These are phyloP conservation scores for Rhinichthys osculus DNA, from an alignment of 2,797 vertebrate genomes.

Conservation along the genomic window DNA sequence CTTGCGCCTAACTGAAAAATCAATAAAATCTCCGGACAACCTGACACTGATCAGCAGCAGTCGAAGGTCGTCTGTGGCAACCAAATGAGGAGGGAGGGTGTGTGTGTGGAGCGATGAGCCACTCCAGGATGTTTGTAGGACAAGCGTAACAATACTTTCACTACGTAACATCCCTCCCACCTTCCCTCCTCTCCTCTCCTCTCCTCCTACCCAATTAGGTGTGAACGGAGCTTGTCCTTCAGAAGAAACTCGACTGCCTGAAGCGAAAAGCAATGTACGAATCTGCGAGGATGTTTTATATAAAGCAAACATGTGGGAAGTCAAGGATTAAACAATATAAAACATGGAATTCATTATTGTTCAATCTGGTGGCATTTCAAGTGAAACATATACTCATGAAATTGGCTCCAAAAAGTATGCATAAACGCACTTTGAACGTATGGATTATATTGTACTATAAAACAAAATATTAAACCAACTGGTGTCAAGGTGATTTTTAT, in stretches of 20 bases:
- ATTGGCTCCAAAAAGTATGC: neutral
- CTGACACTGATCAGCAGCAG: conserved; percentile 86
- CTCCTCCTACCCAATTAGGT: conserved; percentile 42
- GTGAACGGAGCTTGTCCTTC: conserved; percentile 44
- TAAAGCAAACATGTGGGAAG: neutral
- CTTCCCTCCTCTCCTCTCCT: conserved; percentile 18
- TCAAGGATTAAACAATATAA: neutral
- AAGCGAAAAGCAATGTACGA: neutral
- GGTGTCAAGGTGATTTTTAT: neutral
- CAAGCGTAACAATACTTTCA: conserved; percentile 47
- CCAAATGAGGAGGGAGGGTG: conserved; percentile 78
- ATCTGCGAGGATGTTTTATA: neutral
- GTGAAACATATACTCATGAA: neutral
- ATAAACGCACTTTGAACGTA: too few relatives aligned
- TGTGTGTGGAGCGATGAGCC: neutral
- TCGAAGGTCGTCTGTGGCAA: conserved; percentile 78
- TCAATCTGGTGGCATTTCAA: neutral
- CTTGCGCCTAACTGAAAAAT: conserved; percentile 99
- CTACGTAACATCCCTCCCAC: conserved; percentile 29
- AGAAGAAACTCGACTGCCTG: neutral
- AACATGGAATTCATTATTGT: neutral
- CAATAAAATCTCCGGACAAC: conserved; percentile 93
- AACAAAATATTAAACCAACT: neutral
- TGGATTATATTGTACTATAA: neutral
- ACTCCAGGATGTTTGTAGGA: conserved; percentile 43